Evolutionary conservation across 2,113 vertebrate genomes (phyloP), one percentile per base, ranked within the genome.

Genomic region (Gopherus evgoodei): DNA sequence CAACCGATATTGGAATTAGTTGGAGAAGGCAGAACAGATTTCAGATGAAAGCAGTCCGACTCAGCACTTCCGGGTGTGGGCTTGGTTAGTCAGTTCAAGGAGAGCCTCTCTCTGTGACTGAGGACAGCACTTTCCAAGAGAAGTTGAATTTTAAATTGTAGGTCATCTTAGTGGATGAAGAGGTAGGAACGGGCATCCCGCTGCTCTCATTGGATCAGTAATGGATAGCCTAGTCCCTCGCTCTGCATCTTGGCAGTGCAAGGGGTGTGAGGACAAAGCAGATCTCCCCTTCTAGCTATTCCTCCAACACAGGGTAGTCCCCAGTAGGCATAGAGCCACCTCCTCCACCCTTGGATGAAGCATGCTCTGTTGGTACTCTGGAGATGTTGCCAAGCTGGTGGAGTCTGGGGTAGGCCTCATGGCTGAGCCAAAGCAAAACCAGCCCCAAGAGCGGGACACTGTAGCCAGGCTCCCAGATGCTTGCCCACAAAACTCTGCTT

Each of bases 1-100:
- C 91, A 90, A 90, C 90, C 76, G 52, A 44, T 92, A 69, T 95
- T 96, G 91, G 96, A 96, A 96, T 97, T 90, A 95, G 89, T 84
- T 93, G 91, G 57, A 90, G 88, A 94, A 95, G 75, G 85, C 65
- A 47, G 89, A 84, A 82, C 83, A 72, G 75, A 84, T 91, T 92
- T 96, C 85, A 89, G 79, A 92, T 56, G 86, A 75, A 81, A 92
- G 5, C 13, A 12, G 2, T 24, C 53, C 5, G 49, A 72, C 88
- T 90, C 81, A 81, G 93, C 94, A 81, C 79, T 94, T 83, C 84
- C 83, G 78, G 24, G 62, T 50, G 49, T 50, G 93, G 84, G 91
- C 42, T 90, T 2, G n/a, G 85, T 35, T 29, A 16, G 85, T 88
- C 59, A 31, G 2, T 22, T 42, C 79, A 65, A 16, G 19, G 88